Conservation (phyloP, 2,113 vertebrate genomes). For the Nerophis lumbriciformis region DNA sequence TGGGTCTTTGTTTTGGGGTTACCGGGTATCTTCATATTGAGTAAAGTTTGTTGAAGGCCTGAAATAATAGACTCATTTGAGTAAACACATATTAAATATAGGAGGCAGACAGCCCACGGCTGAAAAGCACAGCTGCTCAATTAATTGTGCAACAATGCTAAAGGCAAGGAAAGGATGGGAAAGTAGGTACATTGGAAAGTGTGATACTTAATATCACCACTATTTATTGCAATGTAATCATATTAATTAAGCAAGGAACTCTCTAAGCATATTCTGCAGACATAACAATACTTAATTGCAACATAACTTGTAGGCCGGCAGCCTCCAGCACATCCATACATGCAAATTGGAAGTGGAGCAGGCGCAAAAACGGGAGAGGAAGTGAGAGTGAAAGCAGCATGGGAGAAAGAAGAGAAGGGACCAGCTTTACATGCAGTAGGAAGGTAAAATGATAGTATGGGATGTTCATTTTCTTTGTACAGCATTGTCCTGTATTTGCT, state of each 20-base stretch:
- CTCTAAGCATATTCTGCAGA: neutral
- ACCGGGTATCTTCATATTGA: constrained; percentile 11
- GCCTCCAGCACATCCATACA: constrained; percentile 42
- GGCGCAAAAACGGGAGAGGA: constrained; percentile 40
- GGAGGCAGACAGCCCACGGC: constrained; percentile 26
- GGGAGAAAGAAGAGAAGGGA: constrained; percentile 16
- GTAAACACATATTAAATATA: constrained; percentile 28
- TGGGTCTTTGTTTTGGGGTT: constrained; percentile 7
- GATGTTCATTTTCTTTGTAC: constrained; percentile 23
- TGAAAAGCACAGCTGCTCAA: constrained; percentile 50
- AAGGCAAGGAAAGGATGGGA: constrained; percentile 12
- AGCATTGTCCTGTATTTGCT: constrained; percentile 12
- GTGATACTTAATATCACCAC: neutral
- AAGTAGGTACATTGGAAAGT: constrained; percentile 25
- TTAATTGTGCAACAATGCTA: constrained; percentile 24
- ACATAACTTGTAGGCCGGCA: constrained; percentile 26
- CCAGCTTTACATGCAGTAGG: constrained; percentile 33
- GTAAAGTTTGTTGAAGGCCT: constrained; percentile 1
- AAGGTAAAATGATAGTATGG: constrained; percentile 30
- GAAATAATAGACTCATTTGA: constrained; percentile 40
- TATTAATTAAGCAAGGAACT: constrained; percentile 7
- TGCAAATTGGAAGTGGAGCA: constrained; percentile 51
- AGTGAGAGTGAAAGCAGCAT: constrained; percentile 32
- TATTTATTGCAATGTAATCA: constrained; percentile 5
- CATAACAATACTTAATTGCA: constrained; percentile 13